These are phyloP conservation scores for Folsomia manolachei DNA, from an alignment of 2,888 invertebrate genomes.

Conservation along the genomic window DNA sequence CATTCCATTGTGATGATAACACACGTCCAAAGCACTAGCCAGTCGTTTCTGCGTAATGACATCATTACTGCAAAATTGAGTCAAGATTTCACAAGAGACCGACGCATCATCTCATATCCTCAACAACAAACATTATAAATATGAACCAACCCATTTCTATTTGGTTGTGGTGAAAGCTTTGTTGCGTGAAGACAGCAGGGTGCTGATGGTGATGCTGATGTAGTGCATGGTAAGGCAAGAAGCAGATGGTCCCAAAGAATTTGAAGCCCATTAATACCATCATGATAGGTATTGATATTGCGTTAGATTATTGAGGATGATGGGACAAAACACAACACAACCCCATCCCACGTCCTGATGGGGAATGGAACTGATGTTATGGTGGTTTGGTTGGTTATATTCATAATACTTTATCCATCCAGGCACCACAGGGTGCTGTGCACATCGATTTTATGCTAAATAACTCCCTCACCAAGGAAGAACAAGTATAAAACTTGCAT, in stretches of 20 bases:
- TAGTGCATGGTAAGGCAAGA: not conserved
- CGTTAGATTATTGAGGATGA: conserved; percentile 17
- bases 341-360: not conserved
- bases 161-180: not conserved
- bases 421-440: conserved; percentile 35
- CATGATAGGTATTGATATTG: conserved; percentile 46
- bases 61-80: not conserved
- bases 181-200: not conserved
- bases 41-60: not conserved
- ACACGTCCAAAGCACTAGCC: no score
- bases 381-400: not conserved
- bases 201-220: not conserved
- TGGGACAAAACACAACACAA: not conserved
- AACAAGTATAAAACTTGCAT: not conserved
- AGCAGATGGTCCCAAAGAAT: conserved; percentile 28
- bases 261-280: conserved; percentile 44
- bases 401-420: conserved; percentile 29
- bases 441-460: conserved; percentile 51
- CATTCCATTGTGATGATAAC: not conserved
- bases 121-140: no score
- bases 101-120: not conserved
- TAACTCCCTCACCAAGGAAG: conserved; percentile 31
- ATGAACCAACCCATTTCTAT: no score
- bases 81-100: not conserved
- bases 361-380: not conserved